phyloP scores from a whole-genome alignment of 2,888 invertebrate species.

The Pachydiplax longipennis region DNA sequence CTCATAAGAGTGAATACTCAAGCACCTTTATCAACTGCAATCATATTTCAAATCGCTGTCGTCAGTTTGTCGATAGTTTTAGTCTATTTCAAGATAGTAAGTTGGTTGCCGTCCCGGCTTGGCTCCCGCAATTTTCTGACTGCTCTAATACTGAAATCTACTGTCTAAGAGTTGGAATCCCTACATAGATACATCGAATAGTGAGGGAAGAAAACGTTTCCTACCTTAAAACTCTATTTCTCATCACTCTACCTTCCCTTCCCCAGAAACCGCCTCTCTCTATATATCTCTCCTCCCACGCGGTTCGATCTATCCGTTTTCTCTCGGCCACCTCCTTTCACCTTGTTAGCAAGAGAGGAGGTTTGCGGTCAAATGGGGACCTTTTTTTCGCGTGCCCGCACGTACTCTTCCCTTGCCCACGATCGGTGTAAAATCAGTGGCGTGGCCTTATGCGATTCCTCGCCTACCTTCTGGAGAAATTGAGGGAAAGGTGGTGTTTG shows the following conservation, averaged over 20 bases:
- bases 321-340: background rate
- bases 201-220: background rate
- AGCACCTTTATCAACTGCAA: too few relatives aligned
- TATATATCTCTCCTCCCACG: background rate
- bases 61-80: too few relatives aligned
- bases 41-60: too few relatives aligned
- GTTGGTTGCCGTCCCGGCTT: too few relatives aligned
- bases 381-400: background rate
- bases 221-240: background rate
- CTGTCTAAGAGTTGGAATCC: too few relatives aligned
- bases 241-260: background rate
- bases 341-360: background rate
- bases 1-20: too few relatives aligned
- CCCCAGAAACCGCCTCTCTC: background rate
- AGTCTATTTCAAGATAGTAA: too few relatives aligned
- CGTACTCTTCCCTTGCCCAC: constrained; percentile 9
- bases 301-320: background rate
- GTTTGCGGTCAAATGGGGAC: background rate
- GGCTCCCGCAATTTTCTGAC: too few relatives aligned
- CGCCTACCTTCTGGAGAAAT: background rate
- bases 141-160: too few relatives aligned
- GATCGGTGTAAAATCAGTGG: constrained; percentile 42
- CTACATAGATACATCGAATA: too few relatives aligned
- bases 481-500: background rate
- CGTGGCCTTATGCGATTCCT: background rate